These are phyloP conservation scores for Eucera pruinosa DNA, from an alignment of 2,888 invertebrate genomes.

Conservation along the genomic window DNA sequence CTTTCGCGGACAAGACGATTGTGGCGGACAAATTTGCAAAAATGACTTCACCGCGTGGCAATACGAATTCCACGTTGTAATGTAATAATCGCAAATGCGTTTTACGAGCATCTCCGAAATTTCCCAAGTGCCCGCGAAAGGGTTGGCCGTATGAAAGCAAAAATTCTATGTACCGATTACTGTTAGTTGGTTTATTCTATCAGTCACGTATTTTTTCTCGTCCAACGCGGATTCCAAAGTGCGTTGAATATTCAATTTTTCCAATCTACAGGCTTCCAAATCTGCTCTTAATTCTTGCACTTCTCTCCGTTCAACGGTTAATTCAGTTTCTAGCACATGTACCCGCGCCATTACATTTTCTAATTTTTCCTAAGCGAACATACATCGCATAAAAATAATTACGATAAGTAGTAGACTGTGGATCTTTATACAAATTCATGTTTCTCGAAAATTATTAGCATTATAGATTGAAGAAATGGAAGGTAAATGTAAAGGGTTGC, in stretches of 20 bases:
- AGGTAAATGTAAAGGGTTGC: too few relatives aligned
- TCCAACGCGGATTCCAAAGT: conserved; percentile 86
- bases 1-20: too few relatives aligned
- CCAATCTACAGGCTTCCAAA: conserved; percentile 85
- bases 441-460: too few relatives aligned
- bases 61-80: too few relatives aligned
- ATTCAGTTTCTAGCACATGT: conserved; percentile 85
- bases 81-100: too few relatives aligned
- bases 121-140: too few relatives aligned
- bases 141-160: background rate
- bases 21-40: too few relatives aligned
- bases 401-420: too few relatives aligned
- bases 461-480: too few relatives aligned
- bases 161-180: conserved; percentile 85
- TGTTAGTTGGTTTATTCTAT: conserved; percentile 87
- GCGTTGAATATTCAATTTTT: conserved; percentile 86
- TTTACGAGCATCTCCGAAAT: too few relatives aligned
- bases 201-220: conserved; percentile 86
- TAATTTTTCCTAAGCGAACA: conserved; percentile 83
- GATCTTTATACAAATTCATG: too few relatives aligned
- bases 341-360: conserved; percentile 84
- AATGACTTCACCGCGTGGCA: too few relatives aligned
- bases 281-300: conserved; percentile 84
- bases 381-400: conserved; percentile 1
- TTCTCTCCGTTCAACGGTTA: conserved; percentile 83